Base-by-base conservation (phyloP, 2,888 invertebrate species). In the Conus canariensis region DNA sequence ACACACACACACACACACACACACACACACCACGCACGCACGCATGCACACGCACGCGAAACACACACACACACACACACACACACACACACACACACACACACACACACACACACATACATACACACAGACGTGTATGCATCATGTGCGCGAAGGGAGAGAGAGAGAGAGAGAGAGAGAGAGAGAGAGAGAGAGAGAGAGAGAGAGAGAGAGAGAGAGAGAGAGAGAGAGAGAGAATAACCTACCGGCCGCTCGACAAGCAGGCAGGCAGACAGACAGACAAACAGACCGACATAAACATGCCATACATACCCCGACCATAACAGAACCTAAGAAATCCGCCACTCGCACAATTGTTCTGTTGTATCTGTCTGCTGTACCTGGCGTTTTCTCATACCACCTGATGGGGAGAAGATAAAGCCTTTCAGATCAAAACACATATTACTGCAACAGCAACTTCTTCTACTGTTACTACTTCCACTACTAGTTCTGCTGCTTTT, bases 251-350 rank as follows among this genome's bases (percentile, higher is more conserved):
- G 45, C 45, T 45, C 45, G 45, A 45, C 45, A 45, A 45, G 45
- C 45, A 45, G 45, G 45, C 45, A 45, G 45, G 3, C 45, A 45
- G 45, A 83, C 12, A 83, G 58, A 83, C 56, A 83, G 82, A 83
- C 56, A 83, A 10, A 83, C 9, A 83, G 58, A 83, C 56, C 56
- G 83, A 83, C 16, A 56, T 12, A 83, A 58, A 56, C 22, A 30
- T 67, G 19, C 0, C 67, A 70, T 19, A 82, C 87, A 67, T 77
- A 90, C 90, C 83, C 87, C 90, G 19, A 88, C 67, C 14, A 90
- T 77, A 22, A 88, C 85, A 67, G 88, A 82, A 19, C 30, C 74
- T 45, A 90, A 16, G n/a, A 90, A 87, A 10, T 85, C 74, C 9
- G 70, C 74, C 60, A 88, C 74, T 22, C 77, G 67, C 85, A 9